phyloP scores from a whole-genome alignment of 2,888 invertebrate genomes.

The Chaitophorus viminalis region DNA sequence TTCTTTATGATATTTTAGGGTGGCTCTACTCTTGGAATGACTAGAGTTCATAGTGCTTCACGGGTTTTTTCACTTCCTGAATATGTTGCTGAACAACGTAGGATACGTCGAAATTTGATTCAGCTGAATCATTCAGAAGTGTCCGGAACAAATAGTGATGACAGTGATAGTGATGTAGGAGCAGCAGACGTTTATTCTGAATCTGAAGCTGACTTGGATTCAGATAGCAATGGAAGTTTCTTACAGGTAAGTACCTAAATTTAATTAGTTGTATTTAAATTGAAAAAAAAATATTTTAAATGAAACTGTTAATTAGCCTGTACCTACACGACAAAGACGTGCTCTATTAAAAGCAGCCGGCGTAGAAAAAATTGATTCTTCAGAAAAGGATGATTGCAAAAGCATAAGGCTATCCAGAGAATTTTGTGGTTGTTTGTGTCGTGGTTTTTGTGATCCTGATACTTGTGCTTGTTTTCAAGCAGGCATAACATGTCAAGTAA shows the following conservation, averaged over 20 bases:
- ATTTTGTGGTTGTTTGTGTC: slow-evolving; percentile 92
- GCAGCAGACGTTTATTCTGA: slow-evolving; percentile 85
- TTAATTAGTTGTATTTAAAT: neutral
- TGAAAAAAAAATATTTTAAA: neutral
- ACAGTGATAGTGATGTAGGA: slow-evolving; percentile 87
- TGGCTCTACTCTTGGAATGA: slow-evolving; percentile 92
- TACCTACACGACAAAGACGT: slow-evolving; percentile 89
- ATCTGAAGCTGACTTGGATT: slow-evolving; percentile 85
- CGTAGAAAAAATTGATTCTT: slow-evolving; percentile 89
- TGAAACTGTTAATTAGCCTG: slow-evolving; percentile 74
- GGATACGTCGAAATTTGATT: slow-evolving; percentile 84
- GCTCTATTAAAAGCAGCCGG: slow-evolving; percentile 91
- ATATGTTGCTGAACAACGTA: slow-evolving; percentile 88
- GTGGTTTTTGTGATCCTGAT: slow-evolving; percentile 94
- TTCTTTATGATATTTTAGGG: slow-evolving; percentile 71
- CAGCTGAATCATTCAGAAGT: slow-evolving; percentile 66
- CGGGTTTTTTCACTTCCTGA: slow-evolving; percentile 85
- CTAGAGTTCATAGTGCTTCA: slow-evolving; percentile 73
- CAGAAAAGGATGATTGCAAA: slow-evolving; percentile 93
- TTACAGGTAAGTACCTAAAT: slow-evolving; percentile 69
- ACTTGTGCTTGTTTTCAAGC: slow-evolving; percentile 93
- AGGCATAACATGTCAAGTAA: slow-evolving; percentile 93
- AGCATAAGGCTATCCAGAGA: slow-evolving; percentile 92
- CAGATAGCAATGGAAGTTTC: slow-evolving; percentile 85
- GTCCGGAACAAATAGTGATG: slow-evolving; percentile 72